Evolutionary conservation across 2,113 vertebrate genomes (phyloP).

Genomic region (Sturnira hondurensis): DNA sequence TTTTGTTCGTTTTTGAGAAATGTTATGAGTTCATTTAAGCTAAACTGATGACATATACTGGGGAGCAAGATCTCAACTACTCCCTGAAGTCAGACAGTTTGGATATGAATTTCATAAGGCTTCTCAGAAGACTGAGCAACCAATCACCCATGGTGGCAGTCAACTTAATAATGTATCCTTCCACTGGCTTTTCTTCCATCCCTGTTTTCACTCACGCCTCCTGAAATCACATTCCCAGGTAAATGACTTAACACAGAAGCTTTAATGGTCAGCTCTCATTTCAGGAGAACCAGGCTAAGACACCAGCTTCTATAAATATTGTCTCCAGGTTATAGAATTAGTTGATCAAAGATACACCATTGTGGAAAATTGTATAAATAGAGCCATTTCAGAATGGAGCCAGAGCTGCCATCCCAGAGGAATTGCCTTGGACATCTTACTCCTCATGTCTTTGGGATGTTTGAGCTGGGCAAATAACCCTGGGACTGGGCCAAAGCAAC

Average conservation of each 20-base stretch:
- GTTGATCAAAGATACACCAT: not conserved
- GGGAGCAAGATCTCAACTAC: not conserved
- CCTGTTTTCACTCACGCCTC: not conserved
- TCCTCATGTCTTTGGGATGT: not conserved
- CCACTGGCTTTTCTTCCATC: not conserved
- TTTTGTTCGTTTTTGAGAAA: not conserved
- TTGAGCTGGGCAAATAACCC: not conserved
- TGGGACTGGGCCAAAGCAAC: too few species aligned
- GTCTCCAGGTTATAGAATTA: not conserved
- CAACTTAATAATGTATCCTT: not conserved
- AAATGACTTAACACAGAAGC: not conserved
- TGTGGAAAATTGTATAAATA: not conserved
- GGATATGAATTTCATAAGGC: not conserved
- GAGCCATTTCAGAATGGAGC: too few species aligned
- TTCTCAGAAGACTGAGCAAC: not conserved
- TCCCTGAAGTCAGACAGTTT: not conserved
- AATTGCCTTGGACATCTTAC: not conserved
- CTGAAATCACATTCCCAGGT: not conserved
- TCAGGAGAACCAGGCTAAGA: not conserved
- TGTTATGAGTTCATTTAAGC: too few species aligned
- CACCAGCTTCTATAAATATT: not conserved
- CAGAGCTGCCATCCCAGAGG: too few species aligned
- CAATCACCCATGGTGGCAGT: not conserved
- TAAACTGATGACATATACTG: not conserved
- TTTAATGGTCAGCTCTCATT: not conserved